Percentiles rank a stretch among this genome's conserved stretches.
phyloP scores from a whole-genome alignment of 2,888 invertebrate genomes.

The Limnephilus rhombicus region DNA sequence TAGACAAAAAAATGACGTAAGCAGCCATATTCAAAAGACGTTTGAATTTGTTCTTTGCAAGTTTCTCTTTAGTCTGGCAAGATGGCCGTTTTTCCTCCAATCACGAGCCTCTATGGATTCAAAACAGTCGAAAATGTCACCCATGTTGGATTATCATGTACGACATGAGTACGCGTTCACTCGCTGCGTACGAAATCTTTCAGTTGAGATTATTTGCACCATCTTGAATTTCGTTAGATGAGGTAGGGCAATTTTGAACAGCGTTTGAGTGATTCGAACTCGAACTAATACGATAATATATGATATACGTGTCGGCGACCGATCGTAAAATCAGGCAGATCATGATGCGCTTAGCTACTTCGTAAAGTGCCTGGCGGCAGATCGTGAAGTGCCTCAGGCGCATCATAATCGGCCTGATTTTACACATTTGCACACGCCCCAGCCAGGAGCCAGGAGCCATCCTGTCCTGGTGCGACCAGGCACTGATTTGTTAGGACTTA shows the following conservation, averaged over 20 bases:
- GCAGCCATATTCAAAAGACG: slow-evolving; percentile 24
- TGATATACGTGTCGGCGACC: too few relatives aligned
- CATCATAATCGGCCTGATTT: too few relatives aligned
- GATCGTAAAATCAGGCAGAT: too few relatives aligned
- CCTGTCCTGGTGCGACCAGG: too few relatives aligned
- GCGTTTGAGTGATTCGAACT: not conserved
- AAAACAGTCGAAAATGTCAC: not conserved
- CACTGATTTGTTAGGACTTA: too few relatives aligned
- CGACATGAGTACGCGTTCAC: not conserved
- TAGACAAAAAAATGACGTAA: slow-evolving; percentile 53
- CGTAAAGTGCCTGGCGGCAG: too few relatives aligned
- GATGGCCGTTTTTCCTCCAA: slow-evolving; percentile 37
- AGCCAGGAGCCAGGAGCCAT: too few relatives aligned
- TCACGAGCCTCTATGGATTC: not conserved
- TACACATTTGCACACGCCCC: too few relatives aligned
- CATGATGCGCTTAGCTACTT: too few relatives aligned
- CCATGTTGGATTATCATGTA: not conserved
- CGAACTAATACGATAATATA: too few relatives aligned
- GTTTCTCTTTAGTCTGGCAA: not conserved
- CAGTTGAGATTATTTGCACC: not conserved
- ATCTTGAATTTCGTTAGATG: not conserved
- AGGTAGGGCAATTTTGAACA: not conserved
- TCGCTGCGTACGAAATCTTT: not conserved
- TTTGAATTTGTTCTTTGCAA: slow-evolving; percentile 15
- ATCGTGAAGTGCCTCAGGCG: too few relatives aligned